Evolutionary conservation across 2,113 vertebrate species (phyloP).

Genomic region (Todiramphus saurophagus): DNA sequence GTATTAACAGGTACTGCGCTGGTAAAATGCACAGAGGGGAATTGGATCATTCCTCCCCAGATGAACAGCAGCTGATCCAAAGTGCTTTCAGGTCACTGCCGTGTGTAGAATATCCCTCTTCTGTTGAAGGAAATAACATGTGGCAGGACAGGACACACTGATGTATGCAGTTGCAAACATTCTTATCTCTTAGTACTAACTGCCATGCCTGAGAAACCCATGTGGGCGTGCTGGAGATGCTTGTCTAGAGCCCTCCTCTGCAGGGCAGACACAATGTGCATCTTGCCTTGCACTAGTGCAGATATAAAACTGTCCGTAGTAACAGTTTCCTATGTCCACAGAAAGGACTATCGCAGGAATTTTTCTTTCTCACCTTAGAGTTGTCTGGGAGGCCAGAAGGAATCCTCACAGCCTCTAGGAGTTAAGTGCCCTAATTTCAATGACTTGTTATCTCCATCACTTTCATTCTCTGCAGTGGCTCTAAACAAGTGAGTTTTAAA

Average conservation of each 20-base stretch:
- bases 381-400: background rate
- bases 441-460: background rate
- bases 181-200: background rate
- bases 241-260: background rate
- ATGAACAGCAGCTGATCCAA: background rate
- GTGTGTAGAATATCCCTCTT: background rate
- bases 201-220: background rate
- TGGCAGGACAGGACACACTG: background rate
- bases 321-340: no score
- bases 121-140: background rate
- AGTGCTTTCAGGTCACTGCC: background rate
- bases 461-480: background rate
- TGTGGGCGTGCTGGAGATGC: background rate
- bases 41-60: background rate
- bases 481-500: background rate
- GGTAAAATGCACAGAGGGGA: background rate
- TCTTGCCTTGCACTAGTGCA: background rate
- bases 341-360: background rate
- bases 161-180: background rate
- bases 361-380: background rate
- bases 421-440: background rate
- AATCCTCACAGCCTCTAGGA: background rate
- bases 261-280: background rate
- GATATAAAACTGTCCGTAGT: background rate
- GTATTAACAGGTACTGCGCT: background rate